Evolutionary conservation across 2,888 invertebrate genomes (phyloP).

Genomic region (Spilosoma lubricipeda): DNA sequence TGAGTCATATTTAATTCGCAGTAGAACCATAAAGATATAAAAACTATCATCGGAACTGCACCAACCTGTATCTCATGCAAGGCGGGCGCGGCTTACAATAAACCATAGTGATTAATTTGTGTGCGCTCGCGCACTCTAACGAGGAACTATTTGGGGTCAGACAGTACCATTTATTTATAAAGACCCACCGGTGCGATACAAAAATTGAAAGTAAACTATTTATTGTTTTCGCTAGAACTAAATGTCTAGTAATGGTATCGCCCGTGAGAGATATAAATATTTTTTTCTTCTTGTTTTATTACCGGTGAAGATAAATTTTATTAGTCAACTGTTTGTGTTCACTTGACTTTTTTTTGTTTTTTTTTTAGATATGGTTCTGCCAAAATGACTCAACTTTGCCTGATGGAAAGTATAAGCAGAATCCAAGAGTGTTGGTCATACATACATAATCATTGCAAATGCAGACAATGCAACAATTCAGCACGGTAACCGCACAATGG

Average conservation of each 20-base stretch:
- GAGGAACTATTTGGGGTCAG: constrained; percentile 79
- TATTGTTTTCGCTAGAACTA: constrained; percentile 34
- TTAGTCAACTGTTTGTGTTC: not conserved
- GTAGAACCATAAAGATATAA: constrained; percentile 4
- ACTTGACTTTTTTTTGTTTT: no score
- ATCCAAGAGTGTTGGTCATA: no score
- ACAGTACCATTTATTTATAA: constrained; percentile 54
- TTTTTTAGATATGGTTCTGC: no score
- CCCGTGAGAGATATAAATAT: constrained; percentile 14
- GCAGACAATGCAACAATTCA: no score
- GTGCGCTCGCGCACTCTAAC: constrained; percentile 73
- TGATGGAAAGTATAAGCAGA: no score
- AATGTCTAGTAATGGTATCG: constrained; percentile 24
- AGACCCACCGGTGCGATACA: constrained; percentile 62
- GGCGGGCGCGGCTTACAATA: constrained; percentile 75
- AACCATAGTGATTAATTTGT: constrained; percentile 82
- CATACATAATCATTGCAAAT: no score
- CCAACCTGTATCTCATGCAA: constrained; percentile 60
- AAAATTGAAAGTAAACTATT: constrained; percentile 54
- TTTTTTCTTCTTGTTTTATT: no score
- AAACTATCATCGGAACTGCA: constrained; percentile 24
- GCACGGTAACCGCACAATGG: no score
- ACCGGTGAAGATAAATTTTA: not conserved
- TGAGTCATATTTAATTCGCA: constrained; percentile 3
- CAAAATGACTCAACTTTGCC: no score